These are phyloP conservation scores for Drosophila robusta DNA, from an alignment of 2,888 invertebrate genomes.

Conservation along the genomic window DNA sequence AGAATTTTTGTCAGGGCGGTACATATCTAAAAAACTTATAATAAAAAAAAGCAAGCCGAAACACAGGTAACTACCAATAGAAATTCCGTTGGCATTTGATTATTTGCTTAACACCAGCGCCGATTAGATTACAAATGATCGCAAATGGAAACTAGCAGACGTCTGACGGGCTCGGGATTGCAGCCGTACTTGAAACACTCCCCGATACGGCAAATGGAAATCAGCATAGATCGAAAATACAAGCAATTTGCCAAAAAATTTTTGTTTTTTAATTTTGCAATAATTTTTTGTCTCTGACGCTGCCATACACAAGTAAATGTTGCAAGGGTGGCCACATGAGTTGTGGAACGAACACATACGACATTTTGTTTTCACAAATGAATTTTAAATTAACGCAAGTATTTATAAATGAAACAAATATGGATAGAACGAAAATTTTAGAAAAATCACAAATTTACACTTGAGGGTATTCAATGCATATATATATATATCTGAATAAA, in stretches of 20 bases:
- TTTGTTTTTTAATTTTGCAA: not conserved
- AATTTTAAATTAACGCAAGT: too few species aligned
- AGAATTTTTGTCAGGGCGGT: slow-evolving; percentile 17
- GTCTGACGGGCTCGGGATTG: slow-evolving; percentile 7
- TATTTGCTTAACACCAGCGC: slow-evolving; percentile 19
- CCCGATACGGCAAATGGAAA: not conserved
- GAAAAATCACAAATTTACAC: too few species aligned
- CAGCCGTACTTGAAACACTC: not conserved
- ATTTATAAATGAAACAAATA: too few species aligned
- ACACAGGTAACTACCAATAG: slow-evolving; percentile 21
- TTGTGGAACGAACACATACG: not conserved
- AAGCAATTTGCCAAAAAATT: slow-evolving; percentile 7
- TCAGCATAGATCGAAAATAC: slow-evolving; percentile 1
- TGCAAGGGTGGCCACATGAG: not conserved
- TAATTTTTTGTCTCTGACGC: not conserved
- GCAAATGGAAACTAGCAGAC: slow-evolving; percentile 25
- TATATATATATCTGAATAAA: too few species aligned
- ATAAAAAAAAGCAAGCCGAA: not conserved
- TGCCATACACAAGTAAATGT: not conserved
- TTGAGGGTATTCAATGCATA: too few species aligned
- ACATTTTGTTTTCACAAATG: not conserved
- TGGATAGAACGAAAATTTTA: too few species aligned
- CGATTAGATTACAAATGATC: slow-evolving; percentile 48
- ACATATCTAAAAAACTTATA: not conserved
- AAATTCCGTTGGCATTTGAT: slow-evolving; percentile 38